Evolutionary conservation across 1,140 invertebrate genomes (phyloP), one percentile per base, ranked within the genome.

Genomic region (Listronotus oregonensis): DNA sequence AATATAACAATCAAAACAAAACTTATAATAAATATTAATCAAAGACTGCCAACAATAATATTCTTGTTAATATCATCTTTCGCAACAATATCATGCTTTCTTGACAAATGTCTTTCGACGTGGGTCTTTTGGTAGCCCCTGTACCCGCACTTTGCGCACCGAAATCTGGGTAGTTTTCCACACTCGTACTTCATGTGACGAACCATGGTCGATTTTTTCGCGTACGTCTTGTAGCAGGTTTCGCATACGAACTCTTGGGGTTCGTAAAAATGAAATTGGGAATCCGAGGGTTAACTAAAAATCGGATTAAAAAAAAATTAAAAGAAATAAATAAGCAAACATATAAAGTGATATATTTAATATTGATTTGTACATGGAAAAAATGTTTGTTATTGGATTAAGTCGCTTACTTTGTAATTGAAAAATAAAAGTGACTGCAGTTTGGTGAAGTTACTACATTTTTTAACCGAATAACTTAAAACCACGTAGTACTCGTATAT

Each of bases 111-210:
- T 6, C 78, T 74, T 37, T 78, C 75, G 7, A 84, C 73, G 66
- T 82, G 77, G 46, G 79, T 80, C 55, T 78, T 79, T 64, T 81
- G 75, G 67, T 80, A 81, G 47, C 78, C 79, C 27, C 75, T 76
- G 54, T 78, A 79, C 11, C 71, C 71, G 67, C 84, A 85, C 32
- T 80, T 78, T 18, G 86, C 83, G 71, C 88, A 87, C 72, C 84
- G 80, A 79, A 87, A 90, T 69, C 83, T 82, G 8, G 87, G 87
- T 61, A 83, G 78, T 66, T 87, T 85, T 10, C 85, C 84, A 75
- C 89, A 90, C 74, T 90, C 88, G 75, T 86, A 88, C 68, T 85
- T 87, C 67, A 84, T 84, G 68, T 90, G 87, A 56, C 85, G 77
- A 68, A 82, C 82, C 64, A 85, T 74, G 14, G 82, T 84, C 54